Conservation (phyloP, 2,113 vertebrate species). For the Nycticebus coucang region DNA sequence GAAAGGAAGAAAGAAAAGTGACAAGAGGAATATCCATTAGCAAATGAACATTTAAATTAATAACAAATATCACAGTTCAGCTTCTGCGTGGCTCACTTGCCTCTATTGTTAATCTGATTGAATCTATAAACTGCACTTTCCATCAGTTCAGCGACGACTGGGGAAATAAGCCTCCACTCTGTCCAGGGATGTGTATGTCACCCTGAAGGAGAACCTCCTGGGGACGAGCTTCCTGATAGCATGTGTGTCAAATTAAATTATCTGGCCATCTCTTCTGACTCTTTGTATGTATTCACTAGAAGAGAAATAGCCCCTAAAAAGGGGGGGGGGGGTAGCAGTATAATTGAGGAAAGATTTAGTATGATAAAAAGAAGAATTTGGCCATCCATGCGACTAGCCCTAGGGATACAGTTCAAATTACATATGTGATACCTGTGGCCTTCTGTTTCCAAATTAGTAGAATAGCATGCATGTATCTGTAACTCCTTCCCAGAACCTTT, state of each 20-base stretch:
- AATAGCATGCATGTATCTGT: background rate
- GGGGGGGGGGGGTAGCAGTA: background rate
- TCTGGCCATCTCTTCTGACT: background rate
- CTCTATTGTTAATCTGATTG: background rate
- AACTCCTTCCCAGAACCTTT: background rate
- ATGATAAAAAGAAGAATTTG: background rate
- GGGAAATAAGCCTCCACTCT: accelerated
- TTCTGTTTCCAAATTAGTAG: background rate
- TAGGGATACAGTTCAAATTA: background rate
- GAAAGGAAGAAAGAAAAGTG: background rate
- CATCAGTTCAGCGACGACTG: accelerated
- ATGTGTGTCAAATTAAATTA: background rate
- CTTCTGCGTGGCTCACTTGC: background rate
- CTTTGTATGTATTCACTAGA: background rate
- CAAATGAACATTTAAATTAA: background rate
- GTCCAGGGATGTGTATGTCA: background rate
- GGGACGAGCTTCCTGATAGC: background rate
- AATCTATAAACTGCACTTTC: background rate
- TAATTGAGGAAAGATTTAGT: background rate
- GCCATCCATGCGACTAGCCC: too few relatives aligned
- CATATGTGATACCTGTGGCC: background rate
- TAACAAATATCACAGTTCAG: background rate
- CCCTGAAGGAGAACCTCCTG: background rate
- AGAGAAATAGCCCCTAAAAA: background rate
- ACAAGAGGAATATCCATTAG: background rate